Conservation (phyloP, 2,888 invertebrate species). For the Allygus modestus region DNA sequence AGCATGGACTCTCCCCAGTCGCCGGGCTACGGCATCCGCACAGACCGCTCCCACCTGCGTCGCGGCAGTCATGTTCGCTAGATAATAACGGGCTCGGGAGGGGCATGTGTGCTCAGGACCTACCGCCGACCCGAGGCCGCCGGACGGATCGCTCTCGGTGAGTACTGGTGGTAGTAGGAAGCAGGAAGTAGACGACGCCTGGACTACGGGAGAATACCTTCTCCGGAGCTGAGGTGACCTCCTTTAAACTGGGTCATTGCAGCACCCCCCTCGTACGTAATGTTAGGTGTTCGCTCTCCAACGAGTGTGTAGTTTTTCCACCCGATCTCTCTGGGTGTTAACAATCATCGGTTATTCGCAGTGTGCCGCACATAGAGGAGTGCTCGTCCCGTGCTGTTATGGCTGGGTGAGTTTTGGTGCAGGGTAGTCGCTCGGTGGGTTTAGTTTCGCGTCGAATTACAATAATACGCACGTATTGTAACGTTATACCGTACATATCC, state of each 20-base stretch:
- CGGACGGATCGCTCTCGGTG: conserved; percentile 28
- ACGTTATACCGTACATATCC: no score
- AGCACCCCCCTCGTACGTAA: neutral
- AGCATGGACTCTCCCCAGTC: conserved; percentile 28
- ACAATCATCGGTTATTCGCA: no score
- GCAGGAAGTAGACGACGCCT: neutral
- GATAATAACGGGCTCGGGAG: conserved; percentile 49
- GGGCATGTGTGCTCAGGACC: conserved; percentile 46
- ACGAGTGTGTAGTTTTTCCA: no score
- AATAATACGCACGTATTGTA: no score
- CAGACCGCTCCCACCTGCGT: conserved; percentile 25
- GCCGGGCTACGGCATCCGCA: conserved; percentile 18
- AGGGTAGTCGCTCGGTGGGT: no score
- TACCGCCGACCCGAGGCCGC: neutral
- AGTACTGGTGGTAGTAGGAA: neutral
- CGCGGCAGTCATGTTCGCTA: conserved; percentile 32
- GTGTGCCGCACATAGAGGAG: no score
- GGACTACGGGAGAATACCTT: neutral
- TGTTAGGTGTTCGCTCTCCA: no score
- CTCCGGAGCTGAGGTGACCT: conserved; percentile 21
- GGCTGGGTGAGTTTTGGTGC: no score
- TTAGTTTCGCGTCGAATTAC: no score
- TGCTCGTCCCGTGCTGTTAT: no score
- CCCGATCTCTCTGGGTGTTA: no score
- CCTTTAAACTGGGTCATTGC: conserved; percentile 45